Percentiles rank a stretch among this genome's conserved stretches.
Evolutionary conservation across 1,140 invertebrate genomes (phyloP).

Genomic region (Brachionus koreanus): DNA sequence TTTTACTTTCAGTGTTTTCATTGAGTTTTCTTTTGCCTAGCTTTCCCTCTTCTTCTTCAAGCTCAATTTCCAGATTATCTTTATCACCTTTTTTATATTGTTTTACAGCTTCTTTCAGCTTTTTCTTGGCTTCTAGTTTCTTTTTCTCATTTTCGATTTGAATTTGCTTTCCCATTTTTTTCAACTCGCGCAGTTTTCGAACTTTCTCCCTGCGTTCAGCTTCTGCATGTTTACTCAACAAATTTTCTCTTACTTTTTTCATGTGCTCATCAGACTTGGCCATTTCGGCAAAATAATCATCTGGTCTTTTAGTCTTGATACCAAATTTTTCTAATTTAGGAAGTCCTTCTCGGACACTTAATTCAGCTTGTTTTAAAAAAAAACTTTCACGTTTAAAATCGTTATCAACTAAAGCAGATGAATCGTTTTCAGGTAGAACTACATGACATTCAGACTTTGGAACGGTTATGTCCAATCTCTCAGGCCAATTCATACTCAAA

Average conservation of each 20-base stretch:
- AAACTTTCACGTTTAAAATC: constrained; percentile 42
- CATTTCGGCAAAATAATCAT: constrained; percentile 99
- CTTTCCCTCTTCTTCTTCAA: constrained; percentile 44
- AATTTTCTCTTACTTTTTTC: constrained; percentile 70
- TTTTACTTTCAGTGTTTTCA: not conserved
- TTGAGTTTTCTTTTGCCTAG: constrained; percentile 44
- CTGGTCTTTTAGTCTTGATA: constrained; percentile 76
- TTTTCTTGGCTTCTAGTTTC: constrained; percentile 26
- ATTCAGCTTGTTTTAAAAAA: constrained; percentile 71
- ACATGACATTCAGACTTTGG: constrained; percentile 6
- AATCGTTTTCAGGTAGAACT: not conserved
- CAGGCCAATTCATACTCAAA: constrained; percentile 34
- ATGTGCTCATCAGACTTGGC: constrained; percentile 94
- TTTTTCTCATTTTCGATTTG: constrained; percentile 26
- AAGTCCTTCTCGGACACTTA: constrained; percentile 74
- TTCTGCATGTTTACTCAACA: constrained; percentile 22
- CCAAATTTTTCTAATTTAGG: constrained; percentile 69
- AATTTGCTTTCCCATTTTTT: constrained; percentile 40
- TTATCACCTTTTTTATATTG: constrained; percentile 43
- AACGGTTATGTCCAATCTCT: constrained; percentile 34
- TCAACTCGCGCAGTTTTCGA: constrained; percentile 37
- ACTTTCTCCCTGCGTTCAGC: constrained; percentile 24
- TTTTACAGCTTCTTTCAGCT: constrained; percentile 33
- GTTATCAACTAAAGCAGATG: constrained; percentile 1
- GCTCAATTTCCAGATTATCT: constrained; percentile 46